These are phyloP conservation scores for Muricea muricata DNA, from an alignment of 92 coral and sea anemone species.

Conservation along the genomic window DNA sequence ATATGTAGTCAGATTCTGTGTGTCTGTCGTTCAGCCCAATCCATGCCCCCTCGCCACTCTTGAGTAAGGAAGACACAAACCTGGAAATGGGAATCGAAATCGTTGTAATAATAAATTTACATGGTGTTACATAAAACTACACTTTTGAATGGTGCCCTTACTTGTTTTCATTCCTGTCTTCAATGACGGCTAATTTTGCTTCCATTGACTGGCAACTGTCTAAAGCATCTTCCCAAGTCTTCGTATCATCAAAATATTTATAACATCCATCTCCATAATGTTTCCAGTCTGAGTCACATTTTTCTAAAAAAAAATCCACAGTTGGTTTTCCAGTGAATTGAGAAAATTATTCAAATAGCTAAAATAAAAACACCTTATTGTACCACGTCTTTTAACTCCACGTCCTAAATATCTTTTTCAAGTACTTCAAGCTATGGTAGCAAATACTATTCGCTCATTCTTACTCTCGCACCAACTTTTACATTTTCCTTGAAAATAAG, in stretches of 20 bases:
- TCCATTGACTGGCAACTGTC: slow-evolving; percentile 77
- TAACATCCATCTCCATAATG: slow-evolving; percentile 75
- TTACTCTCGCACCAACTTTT: slow-evolving; percentile 82
- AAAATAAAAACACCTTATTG: too few species aligned
- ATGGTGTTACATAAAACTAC: too few species aligned
- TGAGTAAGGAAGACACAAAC: slow-evolving; percentile 77
- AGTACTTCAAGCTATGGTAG: too few species aligned
- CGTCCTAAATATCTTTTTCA: too few species aligned
- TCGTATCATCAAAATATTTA: slow-evolving; percentile 72
- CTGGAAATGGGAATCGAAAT: slow-evolving; percentile 20
- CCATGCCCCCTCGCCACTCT: slow-evolving; percentile 92
- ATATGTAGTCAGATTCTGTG: slow-evolving; percentile 74
- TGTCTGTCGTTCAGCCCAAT: slow-evolving; percentile 90
- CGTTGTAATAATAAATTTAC: too few species aligned
- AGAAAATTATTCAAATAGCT: too few species aligned
- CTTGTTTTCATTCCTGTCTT: slow-evolving; percentile 75
- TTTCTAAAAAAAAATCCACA: slow-evolving; percentile 46
- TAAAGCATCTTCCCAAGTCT: slow-evolving; percentile 79
- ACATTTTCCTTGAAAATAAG: slow-evolving; percentile 65
- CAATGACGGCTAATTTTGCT: slow-evolving; percentile 79
- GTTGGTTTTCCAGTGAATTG: too few species aligned
- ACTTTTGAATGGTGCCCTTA: too few species aligned
- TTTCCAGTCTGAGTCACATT: slow-evolving; percentile 80
- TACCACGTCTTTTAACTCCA: too few species aligned
- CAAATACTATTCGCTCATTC: neutral